Base-by-base conservation (phyloP, 2,797 vertebrate genomes). In the Aselliscus stoliczkanus region DNA sequence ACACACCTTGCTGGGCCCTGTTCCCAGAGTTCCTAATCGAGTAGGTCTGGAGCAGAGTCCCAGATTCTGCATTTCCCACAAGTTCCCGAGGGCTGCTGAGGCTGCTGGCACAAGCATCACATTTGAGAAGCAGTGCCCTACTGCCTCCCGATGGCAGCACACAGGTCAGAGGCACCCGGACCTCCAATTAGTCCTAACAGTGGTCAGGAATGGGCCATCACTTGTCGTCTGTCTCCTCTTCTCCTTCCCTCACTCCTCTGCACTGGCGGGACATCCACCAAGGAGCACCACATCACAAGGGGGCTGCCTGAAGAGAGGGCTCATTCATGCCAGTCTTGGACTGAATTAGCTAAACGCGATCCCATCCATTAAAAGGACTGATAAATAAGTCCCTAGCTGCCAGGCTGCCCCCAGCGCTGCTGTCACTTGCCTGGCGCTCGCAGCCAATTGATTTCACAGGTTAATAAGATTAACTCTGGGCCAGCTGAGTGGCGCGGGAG, bases 381-480 rank as follows among this genome's bases (percentile, higher is more conserved):
- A 89, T 88, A 84, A 93, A 83, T 87, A 73, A 94, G 90, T 44
- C 29, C 9, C 72, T 77, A 58, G 60, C 77, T 90, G 44, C 89
- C 89, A 94, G 90, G 82, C 25, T 73, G 37, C 29, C 47, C 58
- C 7, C 15, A 42, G 72, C 3, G 14, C 52, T 82, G 89, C 67
- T 79, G 77, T 82, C 58, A 94, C 91, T 95, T 88, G 81, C 54
- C 50, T 93, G 88, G 90, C 31, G 64, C 77, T 47, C 83, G 44
- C 17, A 81, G 92, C 70, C 94, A 93, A 93, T 27, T 94, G 81
- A 95, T 96, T 92, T 91, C 90, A 92, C 42, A 91, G 67, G 91
- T 92, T 95, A 89, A 90, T 93, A 81, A 67, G 65, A 97, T 93
- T 73, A 96, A 96, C 72, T 96, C 42, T n/a, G n/a, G n/a, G n/a